Percentiles rank a stretch among this genome's conserved stretches.
Evolutionary conservation across 2,797 vertebrate species (phyloP).

Genomic region (Galaxias olidus): DNA sequence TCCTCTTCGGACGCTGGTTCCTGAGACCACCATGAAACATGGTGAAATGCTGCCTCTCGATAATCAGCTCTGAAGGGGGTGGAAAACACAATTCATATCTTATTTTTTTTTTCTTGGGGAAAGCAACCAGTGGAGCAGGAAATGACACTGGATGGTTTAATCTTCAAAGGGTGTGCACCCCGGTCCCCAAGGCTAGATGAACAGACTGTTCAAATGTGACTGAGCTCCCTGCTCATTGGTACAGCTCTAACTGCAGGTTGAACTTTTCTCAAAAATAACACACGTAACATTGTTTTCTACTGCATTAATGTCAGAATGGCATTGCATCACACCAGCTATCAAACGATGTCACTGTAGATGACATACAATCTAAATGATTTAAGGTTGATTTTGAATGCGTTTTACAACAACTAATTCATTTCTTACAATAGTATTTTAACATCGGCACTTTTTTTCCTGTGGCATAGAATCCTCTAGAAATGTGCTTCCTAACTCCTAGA

Average conservation of each 20-base stretch:
- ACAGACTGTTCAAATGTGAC: conserved; percentile 74
- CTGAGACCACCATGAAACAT: conserved; percentile 96
- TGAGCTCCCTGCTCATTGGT: conserved; percentile 56
- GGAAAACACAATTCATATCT: conserved; percentile 94
- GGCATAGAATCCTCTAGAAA: too few species aligned
- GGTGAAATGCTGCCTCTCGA: conserved; percentile 81
- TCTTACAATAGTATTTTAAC: too few species aligned
- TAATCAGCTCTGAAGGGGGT: conserved; percentile 84
- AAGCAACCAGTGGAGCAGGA: conserved; percentile 90
- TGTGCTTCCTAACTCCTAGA: too few species aligned
- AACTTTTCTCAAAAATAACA: not conserved
- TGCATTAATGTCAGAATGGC: too few species aligned
- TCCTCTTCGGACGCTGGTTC: conserved; percentile 83
- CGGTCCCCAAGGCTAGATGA: conserved; percentile 78
- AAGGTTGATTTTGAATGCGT: too few species aligned
- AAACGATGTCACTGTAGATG: too few species aligned
- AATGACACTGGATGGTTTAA: conserved; percentile 93
- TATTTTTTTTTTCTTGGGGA: conserved; percentile 67
- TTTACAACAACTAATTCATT: too few species aligned
- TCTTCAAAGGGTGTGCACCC: conserved; percentile 88
- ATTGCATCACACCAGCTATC: too few species aligned
- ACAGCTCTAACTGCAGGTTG: conserved; percentile 46
- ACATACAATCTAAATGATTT: too few species aligned
- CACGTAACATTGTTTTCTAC: too few species aligned
- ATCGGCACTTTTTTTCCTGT: too few species aligned